Evolutionary conservation across 2,888 invertebrate species (phyloP), one percentile per base, ranked within the genome.

Genomic region (Watsonalla cultraria): DNA sequence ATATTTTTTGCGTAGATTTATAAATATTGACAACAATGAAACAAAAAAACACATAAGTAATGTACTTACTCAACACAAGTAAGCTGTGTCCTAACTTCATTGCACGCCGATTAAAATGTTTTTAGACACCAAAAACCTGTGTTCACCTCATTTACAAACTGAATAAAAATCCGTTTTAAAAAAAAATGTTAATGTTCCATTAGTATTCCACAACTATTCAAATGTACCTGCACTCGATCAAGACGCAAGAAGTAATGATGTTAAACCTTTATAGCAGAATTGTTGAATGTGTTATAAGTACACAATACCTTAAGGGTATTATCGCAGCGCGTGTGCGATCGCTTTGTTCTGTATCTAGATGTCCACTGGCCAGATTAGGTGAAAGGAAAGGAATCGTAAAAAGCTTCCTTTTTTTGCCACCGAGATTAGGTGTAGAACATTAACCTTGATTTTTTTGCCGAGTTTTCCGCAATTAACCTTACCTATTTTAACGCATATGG

Each of bases 211-310:
- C 5, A 42, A 42, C 0, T 11, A 8, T n/a, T n/a, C n/a, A 7
- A 37, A 37, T 7, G 42, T 45, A 71, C 66, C 68, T 64, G 66
- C 63, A 66, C 70, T 59, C 65, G 61, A 57, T 65, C 62, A 67
- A 74, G 73, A 70, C 69, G 64, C 71, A 74, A 70, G 71, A 69
- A 74, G 75, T 74, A 82, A 79, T 83, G 80, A 80, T 78, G 70
- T 74, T 8, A 37, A 37, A 37, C 37, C 11, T 5, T 11, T 11
- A 42, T 42, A 78, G 81, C 70, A 78, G 75, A 77, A 75, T 74
- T 72, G 71, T 71, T 73, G 65, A 70, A 67, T 74, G 78, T 78
- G 72, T 78, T 77, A 82, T 80, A 81, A 76, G 72, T 74, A 68
- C 64, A 64, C 64, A 73, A 62, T 60, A 61, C 9, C 51, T 55